Percentiles rank a stretch among this genome's conserved stretches.
phyloP scores from a whole-genome alignment of 1,140 invertebrate species.

The Thaumatotibia leucotreta region DNA sequence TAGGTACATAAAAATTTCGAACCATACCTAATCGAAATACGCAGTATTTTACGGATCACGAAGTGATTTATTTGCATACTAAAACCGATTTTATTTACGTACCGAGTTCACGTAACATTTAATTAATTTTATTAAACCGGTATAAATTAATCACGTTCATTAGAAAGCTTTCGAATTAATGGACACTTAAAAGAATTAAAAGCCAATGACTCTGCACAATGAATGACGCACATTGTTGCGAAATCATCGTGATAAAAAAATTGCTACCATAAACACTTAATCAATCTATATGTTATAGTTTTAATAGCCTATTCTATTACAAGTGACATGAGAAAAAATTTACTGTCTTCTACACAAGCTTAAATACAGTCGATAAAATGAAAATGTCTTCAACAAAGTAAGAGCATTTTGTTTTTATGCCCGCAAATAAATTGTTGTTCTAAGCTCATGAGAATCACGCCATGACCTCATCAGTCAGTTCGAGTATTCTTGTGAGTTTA shows the following conservation, averaged over 20 bases:
- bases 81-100: not conserved
- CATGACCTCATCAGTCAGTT: slow-evolving; percentile 36
- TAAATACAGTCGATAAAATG: slow-evolving; percentile 5
- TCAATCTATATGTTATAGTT: slow-evolving; percentile 25
- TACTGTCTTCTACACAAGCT: slow-evolving; percentile 22
- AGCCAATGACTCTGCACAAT: slow-evolving; percentile 35
- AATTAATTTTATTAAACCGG: slow-evolving; percentile 22
- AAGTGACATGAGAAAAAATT: slow-evolving; percentile 35
- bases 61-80: not conserved
- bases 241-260: slow-evolving; percentile 19
- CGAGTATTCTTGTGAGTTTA: slow-evolving; percentile 23
- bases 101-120: slow-evolving; percentile 24
- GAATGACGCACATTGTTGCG: slow-evolving; percentile 17
- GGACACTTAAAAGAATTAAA: slow-evolving; percentile 43
- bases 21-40: no score
- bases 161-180: slow-evolving; percentile 45
- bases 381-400: not conserved
- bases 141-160: slow-evolving; percentile 14
- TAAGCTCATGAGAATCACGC: slow-evolving; percentile 21
- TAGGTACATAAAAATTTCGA: no score
- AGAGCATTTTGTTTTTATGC: slow-evolving; percentile 18
- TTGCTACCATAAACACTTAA: slow-evolving; percentile 29
- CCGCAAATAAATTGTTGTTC: slow-evolving; percentile 27
- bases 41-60: no score
- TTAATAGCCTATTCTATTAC: slow-evolving; percentile 22